phyloP scores from a whole-genome alignment of 2,888 invertebrate species.

The Linnaemya tessellans region DNA sequence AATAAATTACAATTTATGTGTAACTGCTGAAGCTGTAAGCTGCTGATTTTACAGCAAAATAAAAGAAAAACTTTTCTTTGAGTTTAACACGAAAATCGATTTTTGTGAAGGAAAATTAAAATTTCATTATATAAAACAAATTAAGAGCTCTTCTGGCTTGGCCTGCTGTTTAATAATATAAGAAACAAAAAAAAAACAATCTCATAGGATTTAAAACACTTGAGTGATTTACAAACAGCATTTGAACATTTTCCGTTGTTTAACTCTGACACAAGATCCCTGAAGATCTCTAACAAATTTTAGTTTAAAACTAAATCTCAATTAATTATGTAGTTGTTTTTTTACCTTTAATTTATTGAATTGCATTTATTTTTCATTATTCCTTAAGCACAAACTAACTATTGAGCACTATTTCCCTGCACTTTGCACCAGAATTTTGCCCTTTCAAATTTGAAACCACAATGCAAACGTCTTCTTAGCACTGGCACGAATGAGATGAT shows the following conservation, averaged over 20 bases:
- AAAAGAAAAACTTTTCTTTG: constrained; percentile 58
- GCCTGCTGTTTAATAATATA: background rate
- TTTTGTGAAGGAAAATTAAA: constrained; percentile 68
- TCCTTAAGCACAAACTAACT: constrained; percentile 1
- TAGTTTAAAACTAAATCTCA: background rate
- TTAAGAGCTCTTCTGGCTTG: background rate
- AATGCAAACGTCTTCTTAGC: constrained; percentile 19
- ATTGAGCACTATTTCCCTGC: constrained; percentile 15
- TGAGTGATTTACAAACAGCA: too few relatives aligned
- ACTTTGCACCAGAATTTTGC: background rate
- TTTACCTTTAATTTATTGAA: constrained; percentile 19
- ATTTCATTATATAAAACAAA: constrained; percentile 66
- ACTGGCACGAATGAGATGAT: constrained; percentile 35
- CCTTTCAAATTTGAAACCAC: background rate
- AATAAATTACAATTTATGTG: constrained; percentile 82
- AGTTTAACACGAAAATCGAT: constrained; percentile 72
- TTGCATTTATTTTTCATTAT: constrained; percentile 9
- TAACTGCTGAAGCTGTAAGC: constrained; percentile 73
- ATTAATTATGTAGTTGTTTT: background rate
- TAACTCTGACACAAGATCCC: background rate
- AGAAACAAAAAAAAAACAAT: background rate
- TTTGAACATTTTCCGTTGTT: too few relatives aligned
- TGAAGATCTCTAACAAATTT: background rate
- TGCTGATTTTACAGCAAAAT: constrained; percentile 67
- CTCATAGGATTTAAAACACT: too few relatives aligned